Evolutionary conservation across 64 coral and sea anemone species (phyloP), one percentile per base, ranked within the genome.

Genomic region (Montipora foliosa): DNA sequence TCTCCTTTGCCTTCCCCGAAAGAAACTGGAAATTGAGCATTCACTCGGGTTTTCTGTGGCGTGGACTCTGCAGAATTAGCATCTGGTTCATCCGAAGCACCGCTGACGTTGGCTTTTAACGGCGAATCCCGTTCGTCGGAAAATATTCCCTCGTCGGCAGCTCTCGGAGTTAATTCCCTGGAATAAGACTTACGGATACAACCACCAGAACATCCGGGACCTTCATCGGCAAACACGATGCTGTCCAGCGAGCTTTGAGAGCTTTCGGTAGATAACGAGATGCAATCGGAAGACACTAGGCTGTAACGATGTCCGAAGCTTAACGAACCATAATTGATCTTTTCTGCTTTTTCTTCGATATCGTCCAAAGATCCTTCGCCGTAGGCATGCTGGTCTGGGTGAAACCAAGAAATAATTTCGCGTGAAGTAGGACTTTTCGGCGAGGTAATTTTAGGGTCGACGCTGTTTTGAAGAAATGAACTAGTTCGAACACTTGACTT

Each of bases 291-390:
- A 49, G 91, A 97, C 64, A 97, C 95, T 69, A 97, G 75, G 74
- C 95, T 97, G 78, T 97, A 97, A 83, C 95, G 92, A 88, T 97
- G 91, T 78, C 95, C 93, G 60, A 97, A 97, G 71, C 95, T 97
- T 60, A 97, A 57, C 79, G 89, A 77, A 2, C 95, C 95, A 61
- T 92, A 97, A 61, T 97, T 97, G 46, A 97, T 97, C 72, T 87
- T 87, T 67, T 78, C 83, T 5, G 87, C 29, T 6, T 79, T 85
- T 12, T 97, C 89, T n/a, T 76, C 82, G 21, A 76, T 68, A 4
- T 80, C 95, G 5, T 94, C 91, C 44, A 81, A 16, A 57, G 93
- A 67, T 49, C 49, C 89, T 44, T 94, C 89, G 84, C 88, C 78
- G 57, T 80, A 75, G 16, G 82, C 44, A 10, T 72, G 10, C 13